Base-by-base conservation (phyloP, 2,888 invertebrate genomes). In the Theretra japonica region DNA sequence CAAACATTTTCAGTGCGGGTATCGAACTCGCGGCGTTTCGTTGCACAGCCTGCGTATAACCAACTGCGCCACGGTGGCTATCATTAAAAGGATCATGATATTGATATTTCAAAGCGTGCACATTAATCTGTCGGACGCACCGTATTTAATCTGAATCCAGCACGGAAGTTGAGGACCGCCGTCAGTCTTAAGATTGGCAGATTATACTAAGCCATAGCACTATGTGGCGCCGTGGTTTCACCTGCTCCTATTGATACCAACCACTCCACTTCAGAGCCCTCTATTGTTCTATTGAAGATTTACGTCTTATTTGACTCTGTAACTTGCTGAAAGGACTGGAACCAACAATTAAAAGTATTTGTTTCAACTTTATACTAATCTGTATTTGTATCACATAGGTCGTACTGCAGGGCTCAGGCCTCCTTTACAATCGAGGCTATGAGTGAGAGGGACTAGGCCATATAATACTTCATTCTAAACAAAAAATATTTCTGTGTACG, bases 111-210 rank as follows among this genome's bases (percentile, higher is more conserved):
- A 58, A 41, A 41, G n/a, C 33, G 15, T 41, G 48, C 65, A 48
- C 65, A 48, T 23, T 15, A 19, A 23, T 41, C 5, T 15, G 11
- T 19, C 48, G 23, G 0, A 48, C 17, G 23, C 4, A 7, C 17
- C 6, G n/a, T 15, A 23, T 65, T 65, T 65, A 65, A 65, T 65
- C 65, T 65, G 21, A 23, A 65, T 5, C 23, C n/a, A 17, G 65
- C 65, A 48, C 65, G 65, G 65, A 65, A 65, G 65, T 41, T 48
- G 68, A 73, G 70, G 71, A 65, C 70, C 73, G 72, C 68, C 74
- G 74, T 70, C 73, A 75, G 62, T 73, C 73, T 74, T 75, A 76
- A 81, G 82, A 81, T 79, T 77, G 78, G 72, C 74, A 79, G 79
- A 76, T 80, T 78, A 81, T 75, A 58, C 70, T 73, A 53, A 77